Evolutionary conservation across 2,797 vertebrate species (phyloP).

Genomic region (Alcedo quadribrachys): DNA sequence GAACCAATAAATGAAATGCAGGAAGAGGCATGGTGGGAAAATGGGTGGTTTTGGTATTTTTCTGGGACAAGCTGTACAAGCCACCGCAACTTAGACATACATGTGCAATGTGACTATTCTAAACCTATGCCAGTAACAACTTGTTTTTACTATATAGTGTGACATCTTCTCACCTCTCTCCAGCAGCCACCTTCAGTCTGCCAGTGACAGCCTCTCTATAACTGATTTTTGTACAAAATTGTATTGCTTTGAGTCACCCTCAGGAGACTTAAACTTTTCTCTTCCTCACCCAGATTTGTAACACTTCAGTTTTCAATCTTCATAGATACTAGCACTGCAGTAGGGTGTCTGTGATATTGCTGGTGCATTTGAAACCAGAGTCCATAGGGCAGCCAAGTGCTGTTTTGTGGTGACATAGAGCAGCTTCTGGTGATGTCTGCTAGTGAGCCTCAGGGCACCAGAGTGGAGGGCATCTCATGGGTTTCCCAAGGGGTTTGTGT

Average conservation of each 20-base stretch:
- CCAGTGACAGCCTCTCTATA: neutral
- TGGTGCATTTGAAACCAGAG: neutral
- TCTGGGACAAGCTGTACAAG: neutral
- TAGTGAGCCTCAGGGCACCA: neutral
- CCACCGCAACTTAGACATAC: neutral
- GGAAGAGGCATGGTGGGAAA: neutral
- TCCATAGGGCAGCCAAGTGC: neutral
- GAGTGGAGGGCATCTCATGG: neutral
- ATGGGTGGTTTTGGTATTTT: neutral
- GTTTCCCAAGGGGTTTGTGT: neutral
- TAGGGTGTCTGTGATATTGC: neutral
- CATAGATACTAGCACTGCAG: neutral
- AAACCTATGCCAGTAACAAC: neutral
- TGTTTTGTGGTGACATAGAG: accelerated
- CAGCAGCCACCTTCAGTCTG: neutral
- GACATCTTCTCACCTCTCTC: neutral
- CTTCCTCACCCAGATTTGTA: neutral
- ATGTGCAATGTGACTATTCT: neutral
- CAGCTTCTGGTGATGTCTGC: neutral
- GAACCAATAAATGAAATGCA: neutral
- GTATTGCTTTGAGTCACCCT: neutral
- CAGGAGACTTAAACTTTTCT: neutral
- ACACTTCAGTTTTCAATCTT: neutral
- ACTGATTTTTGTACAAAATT: neutral
- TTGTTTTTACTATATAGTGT: neutral